Base-by-base conservation (phyloP, 2,113 vertebrate species). In the Cathartes aura region DNA sequence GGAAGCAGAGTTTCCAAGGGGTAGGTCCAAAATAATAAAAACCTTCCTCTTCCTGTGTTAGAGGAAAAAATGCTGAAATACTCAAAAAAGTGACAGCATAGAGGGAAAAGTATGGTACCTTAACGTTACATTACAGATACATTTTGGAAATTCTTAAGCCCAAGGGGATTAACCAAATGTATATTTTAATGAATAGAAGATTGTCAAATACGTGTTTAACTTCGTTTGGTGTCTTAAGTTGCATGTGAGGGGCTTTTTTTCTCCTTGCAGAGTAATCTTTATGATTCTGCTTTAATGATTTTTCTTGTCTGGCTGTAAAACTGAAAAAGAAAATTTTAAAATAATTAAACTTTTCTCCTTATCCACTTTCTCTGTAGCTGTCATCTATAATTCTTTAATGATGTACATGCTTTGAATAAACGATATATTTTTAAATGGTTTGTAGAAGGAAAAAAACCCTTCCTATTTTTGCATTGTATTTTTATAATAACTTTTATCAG, bases 341-440 rank as follows among this genome's bases (percentile, higher is more conserved):
- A 94, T 91, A 95, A 82, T 91, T 74, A 22, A 68, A 78, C 15
- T 78, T 93, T 82, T 94, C 23, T 87, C 34, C 53, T 90, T 82
- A 79, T 82, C 43, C 45, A 9, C 48, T 76, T 90, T 26, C 60
- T 76, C 48, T 83, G 27, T 87, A 68, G 30, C 34, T 90, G 26
- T 68, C 64, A 86, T 94, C 81, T 88, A 7, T 68, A 86, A 76
- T 64, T 95, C 60, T 60, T 75, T 64, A 82, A 82, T 67, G n/a
- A 82, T 59, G 64, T 75, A 55, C 81, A 85, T 82, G 56, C 47
- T 79, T 87, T 87, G 56, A 94, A 94, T 82, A 93, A 71, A 30
- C 27, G 8, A 38, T 53, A 15, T 62, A 53, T 88, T 91, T 91
- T 42, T 11, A 86, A 83, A 82, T 38, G 9, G 21, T 45, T 75